Evolutionary conservation across 1,140 invertebrate species (phyloP), one percentile per base, ranked within the genome.

Genomic region (Paraescarpia echinospica): DNA sequence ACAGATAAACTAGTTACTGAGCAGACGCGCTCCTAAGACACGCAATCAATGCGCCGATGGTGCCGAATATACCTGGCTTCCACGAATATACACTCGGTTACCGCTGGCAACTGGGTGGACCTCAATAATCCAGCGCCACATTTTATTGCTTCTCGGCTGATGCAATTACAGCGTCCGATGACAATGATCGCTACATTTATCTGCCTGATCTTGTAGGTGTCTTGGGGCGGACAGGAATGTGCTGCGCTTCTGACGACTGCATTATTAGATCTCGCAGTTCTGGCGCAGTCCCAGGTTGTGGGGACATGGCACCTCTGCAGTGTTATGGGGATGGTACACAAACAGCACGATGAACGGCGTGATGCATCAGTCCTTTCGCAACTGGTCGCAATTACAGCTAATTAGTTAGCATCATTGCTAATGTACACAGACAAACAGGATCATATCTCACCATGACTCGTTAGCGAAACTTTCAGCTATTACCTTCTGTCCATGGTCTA

Each of bases 181-280:
- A 77, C 59, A 77, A 77, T 77, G 59, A 77, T 77, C 59, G 59
- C 59, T 77, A 27, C 59, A 77, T 77, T 77, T 77, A 77, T 77
- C 59, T 77, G 59, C 59, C 59, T 27, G 59, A 77, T 77, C 59
- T 77, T 31, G 59, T 77, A 27, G 59, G 59, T 77, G 27, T 77
- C 59, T 77, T 31, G 59, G 59, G 59, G 27, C 59, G 59, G 14
- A 2, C 59, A 14, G 59, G 59, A 77, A 77, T 77, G 59, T 27
- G 59, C 59, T 27, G 27, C 2, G 59, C 59, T 77, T 77, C 59
- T 77, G 27, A 6, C 27, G 22, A 77, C 14, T 27, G 59, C 59
- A 22, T 77, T 12, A 77, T 77, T 77, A 77, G 59, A 77, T 77
- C 59, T 77, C 0, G 59, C 59, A 77, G 22, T 77, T 77, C 12